phyloP scores from a whole-genome alignment of 1,140 invertebrate genomes.

The Eupeodes corollae region DNA sequence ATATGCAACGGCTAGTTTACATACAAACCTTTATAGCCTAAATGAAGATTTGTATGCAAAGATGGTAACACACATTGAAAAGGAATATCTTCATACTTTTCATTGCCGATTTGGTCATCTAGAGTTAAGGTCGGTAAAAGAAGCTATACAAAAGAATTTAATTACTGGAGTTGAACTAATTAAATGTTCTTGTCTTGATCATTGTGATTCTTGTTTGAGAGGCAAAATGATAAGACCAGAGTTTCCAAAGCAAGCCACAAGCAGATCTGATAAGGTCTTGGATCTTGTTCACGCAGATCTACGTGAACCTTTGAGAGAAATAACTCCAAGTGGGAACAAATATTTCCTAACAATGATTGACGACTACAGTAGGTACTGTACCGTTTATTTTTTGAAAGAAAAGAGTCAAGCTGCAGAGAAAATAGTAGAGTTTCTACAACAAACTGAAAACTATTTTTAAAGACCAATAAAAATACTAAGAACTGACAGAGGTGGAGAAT shows the following conservation, averaged over 20 bases:
- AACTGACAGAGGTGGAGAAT: too few species aligned
- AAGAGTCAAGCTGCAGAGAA: constrained; percentile 15
- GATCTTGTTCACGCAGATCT: too few species aligned
- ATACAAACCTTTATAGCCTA: not conserved
- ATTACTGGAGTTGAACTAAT: not conserved
- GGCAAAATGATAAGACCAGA: too few species aligned
- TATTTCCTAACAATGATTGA: too few species aligned
- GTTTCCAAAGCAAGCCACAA: too few species aligned
- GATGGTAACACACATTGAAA: not conserved
- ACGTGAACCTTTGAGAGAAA: constrained; percentile 11
- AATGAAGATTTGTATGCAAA: not conserved
- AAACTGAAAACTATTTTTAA: too few species aligned
- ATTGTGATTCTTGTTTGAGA: too few species aligned
- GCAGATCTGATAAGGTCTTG: too few species aligned
- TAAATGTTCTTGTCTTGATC: not conserved
- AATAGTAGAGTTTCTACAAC: constrained; percentile 6
- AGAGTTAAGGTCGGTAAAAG: not conserved
- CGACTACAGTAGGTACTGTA: too few species aligned
- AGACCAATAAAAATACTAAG: too few species aligned
- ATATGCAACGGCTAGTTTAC: not conserved
- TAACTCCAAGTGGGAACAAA: too few species aligned
- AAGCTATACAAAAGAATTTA: not conserved
- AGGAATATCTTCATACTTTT: not conserved
- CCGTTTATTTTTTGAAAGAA: too few species aligned
- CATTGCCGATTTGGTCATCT: constrained; percentile 3